phyloP scores from a whole-genome alignment of 2,113 vertebrate species.

The Capreolus pygargus region DNA sequence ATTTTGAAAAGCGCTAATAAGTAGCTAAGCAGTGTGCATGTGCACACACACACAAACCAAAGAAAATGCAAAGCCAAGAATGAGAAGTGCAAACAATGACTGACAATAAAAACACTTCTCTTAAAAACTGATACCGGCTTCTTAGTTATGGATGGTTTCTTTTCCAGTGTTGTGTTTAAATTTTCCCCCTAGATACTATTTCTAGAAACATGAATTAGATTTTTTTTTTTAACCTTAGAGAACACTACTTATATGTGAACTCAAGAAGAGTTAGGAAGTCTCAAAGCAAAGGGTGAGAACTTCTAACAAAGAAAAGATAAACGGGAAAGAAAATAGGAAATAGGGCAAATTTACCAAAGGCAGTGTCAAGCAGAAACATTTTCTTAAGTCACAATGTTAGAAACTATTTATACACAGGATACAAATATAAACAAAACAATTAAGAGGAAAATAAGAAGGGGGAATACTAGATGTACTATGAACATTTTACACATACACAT shows the following conservation, averaged over 20 bases:
- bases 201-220: not conserved
- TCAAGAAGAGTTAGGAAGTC: not conserved
- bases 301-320: not conserved
- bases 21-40: not conserved
- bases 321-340: constrained; percentile 1
- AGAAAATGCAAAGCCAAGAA: not conserved
- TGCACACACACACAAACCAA: not conserved
- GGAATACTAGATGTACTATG: not conserved
- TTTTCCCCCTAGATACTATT: not conserved
- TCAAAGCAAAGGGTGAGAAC: not conserved
- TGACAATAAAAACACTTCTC: not conserved
- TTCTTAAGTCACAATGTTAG: not conserved
- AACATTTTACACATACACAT: not conserved
- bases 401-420: not conserved
- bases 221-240: not conserved
- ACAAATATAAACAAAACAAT: not conserved
- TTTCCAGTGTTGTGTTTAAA: not conserved
- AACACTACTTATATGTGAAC: not conserved
- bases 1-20: not conserved
- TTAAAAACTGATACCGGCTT: not conserved
- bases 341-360: not conserved
- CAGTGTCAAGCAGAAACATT: not conserved
- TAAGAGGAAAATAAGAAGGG: not conserved
- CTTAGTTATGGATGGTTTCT: not conserved
- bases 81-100: not conserved